Base-by-base conservation (phyloP, 2,113 vertebrate genomes). In the Varanus komodoensis region DNA sequence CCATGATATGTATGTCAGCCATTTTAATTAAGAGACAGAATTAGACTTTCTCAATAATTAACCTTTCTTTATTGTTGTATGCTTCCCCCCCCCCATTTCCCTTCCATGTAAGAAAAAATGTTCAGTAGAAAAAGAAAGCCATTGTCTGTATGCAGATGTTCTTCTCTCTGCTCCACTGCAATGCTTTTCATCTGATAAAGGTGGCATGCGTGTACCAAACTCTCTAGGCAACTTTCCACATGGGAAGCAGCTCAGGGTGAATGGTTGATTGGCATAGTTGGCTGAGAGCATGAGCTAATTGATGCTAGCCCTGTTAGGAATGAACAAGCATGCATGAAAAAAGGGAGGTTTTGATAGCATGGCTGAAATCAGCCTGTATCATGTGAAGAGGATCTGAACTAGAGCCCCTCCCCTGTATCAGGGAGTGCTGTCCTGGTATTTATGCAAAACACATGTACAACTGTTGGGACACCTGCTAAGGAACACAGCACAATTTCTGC, bases 1-100 rank as follows among this genome's bases (percentile, higher is more conserved):
- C 86, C 79, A 32, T 91, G 83, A 90, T 94, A 93, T 89, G 87
- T 93, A 94, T 93, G 92, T 97, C 93, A 96, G 89, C 90, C 93
- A 81, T 94, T 94, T 96, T 95, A 96, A 81, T 97, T 96, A 96
- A 92, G 87, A 90, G 21, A 2, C 88, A 83, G 91, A 92, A 89
- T 92, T 94, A 92, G 88, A 93, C 94, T 96, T 95, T 89, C 89
- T 92, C 92, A 90, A 93, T 95, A 96, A 96, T 96, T 96, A 95
- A 93, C 92, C 95, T 95, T 95, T 93, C 90, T 96, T 95, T 94
- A 82, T 81, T 48, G 93, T 94, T 94, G 71, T 9, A 84, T 93
- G 29, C 1, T 91, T 89, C 92, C 1, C 6, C 17, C 78, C 67
- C 34, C n/a, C 86, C n/a, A n/a, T 93, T 50, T 93, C 73, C 84